These are phyloP conservation scores for Cyprinodon diabolis DNA, from an alignment of 2,797 vertebrate genomes.

Conservation along the genomic window DNA sequence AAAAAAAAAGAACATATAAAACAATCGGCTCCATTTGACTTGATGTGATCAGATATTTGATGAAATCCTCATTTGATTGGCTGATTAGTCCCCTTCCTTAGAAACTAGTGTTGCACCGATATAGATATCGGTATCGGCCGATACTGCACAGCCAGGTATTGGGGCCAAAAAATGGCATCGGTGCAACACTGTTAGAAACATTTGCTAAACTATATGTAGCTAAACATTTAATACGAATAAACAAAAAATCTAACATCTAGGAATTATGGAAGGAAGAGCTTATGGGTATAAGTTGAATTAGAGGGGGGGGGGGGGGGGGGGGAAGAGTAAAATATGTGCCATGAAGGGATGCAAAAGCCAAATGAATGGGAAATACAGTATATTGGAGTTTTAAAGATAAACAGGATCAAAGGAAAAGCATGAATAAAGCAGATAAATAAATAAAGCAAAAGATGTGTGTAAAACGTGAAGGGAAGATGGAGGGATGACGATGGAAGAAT, in stretches of 20 bases:
- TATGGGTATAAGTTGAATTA: no score
- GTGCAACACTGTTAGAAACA: not conserved
- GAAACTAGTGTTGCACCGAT: no score
- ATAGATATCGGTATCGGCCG: no score
- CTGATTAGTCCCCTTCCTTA: not conserved
- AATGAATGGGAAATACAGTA: not conserved
- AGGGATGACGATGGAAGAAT: slow-evolving; percentile 7
- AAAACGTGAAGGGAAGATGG: not conserved
- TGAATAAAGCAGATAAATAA: not conserved
- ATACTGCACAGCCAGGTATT: no score
- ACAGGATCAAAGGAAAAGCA: not conserved
- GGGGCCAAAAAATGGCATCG: no score
- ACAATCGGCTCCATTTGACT: not conserved
- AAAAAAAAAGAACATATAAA: no score
- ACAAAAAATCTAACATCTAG: not conserved
- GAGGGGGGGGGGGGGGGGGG: no score
- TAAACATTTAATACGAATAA: not conserved
- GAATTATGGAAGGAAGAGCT: no score
- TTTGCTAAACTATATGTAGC: not conserved
- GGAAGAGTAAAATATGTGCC: no score
- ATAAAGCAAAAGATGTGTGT: not conserved
- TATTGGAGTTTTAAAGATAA: not conserved
- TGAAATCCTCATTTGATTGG: not conserved
- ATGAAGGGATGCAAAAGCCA: no score
- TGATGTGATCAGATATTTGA: not conserved